phyloP scores from a whole-genome alignment of 2,113 vertebrate genomes.

The Puma concolor region DNA sequence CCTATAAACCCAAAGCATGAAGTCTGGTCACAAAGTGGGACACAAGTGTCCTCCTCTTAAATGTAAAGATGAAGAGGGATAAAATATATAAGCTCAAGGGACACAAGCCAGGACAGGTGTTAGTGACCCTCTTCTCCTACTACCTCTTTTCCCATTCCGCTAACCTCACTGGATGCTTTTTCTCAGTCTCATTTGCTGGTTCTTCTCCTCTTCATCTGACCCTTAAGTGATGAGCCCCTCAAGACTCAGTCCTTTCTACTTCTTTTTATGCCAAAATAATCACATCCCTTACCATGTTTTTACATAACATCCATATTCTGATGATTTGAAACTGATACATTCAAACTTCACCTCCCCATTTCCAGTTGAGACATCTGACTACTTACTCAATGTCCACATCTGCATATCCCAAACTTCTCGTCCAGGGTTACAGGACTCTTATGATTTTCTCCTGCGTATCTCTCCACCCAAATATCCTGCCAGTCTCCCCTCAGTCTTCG shows the following conservation, averaged over 20 bases:
- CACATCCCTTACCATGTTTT: background rate
- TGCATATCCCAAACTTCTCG: background rate
- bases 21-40: background rate
- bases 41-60: background rate
- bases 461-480: background rate
- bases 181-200: background rate
- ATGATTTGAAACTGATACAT: background rate
- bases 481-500: background rate
- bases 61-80: background rate
- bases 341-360: background rate
- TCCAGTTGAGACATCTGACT: background rate
- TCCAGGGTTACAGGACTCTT: background rate
- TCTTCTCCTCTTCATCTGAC: background rate
- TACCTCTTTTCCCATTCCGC: background rate
- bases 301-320: background rate
- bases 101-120: background rate
- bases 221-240: background rate
- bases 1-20: background rate
- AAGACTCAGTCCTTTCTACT: background rate
- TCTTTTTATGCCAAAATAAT: background rate
- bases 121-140: background rate
- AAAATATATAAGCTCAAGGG: background rate
- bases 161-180: background rate
- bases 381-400: background rate
- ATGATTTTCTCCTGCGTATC: background rate